Evolutionary conservation across 2,888 invertebrate species (phyloP), one percentile per base, ranked within the genome.

Genomic region (Lampropteryx suffumata): DNA sequence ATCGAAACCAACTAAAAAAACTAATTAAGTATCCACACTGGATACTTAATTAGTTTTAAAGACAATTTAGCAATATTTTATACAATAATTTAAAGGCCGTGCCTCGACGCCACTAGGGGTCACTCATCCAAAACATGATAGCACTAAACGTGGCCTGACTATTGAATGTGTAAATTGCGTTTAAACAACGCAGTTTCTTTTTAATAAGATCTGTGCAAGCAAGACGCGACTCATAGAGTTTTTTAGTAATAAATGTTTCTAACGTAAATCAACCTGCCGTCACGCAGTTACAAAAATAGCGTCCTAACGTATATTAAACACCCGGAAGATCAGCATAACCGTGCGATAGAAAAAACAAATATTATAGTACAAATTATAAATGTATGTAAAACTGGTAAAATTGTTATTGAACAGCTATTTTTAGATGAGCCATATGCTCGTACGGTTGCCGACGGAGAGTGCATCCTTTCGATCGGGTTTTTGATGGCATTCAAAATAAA

Each of bases 331-430:
- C 39, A 41, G 26, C 32, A 41, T 28, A 17, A 40, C 11, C 27
- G 11, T 10, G 30, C 17, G 1, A 30, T 30, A 24, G 35, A 35
- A 48, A n/a, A n/a, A 42, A 36, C 26, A 35, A 48, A 36, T 17
- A 48, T 42, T 24, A 34, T 10, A 29, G 41, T 29, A 29, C 21
- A 35, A 36, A 52, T 47, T 17, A 33, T 51, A 47, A 47, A 52
- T 47, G 43, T 43, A 24, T 24, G 41, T 47, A 27, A 26, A 36
- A 39, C 36, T 24, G 29, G 27, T 21, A 12, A 30, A 13, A 14
- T 30, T 43, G 41, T 41, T 36, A 27, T 43, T 37, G 39, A 30
- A 32, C 13, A 12, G 27, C 35, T 48, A 43, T 48, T 40, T 44
- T 35, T 32, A 35, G 32, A 40, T 12, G 30, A 17, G 36, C 27